Evolutionary conservation across 2,888 invertebrate species (phyloP).

Genomic region (Sylvicola cinctus): DNA sequence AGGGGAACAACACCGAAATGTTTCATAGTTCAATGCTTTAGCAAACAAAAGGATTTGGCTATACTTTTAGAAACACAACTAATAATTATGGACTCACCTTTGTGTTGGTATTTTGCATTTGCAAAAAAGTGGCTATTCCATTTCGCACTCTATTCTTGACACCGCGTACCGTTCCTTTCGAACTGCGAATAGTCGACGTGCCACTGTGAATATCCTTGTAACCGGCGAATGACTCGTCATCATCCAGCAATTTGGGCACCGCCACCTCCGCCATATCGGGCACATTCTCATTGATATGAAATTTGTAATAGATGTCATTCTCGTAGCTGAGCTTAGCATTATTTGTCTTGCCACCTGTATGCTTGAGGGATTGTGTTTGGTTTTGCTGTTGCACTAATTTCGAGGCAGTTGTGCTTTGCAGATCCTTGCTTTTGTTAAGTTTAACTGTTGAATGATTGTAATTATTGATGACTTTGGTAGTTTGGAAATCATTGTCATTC

Average conservation of each 20-base stretch:
- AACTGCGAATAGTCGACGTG: conserved; percentile 67
- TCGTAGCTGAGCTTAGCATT: conserved; percentile 37
- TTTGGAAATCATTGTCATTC: conserved; percentile 4
- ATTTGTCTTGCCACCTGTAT: conserved; percentile 26
- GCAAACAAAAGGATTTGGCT: neutral
- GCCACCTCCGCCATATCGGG: conserved; percentile 13
- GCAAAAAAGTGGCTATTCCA: conserved; percentile 86
- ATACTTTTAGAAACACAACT: neutral
- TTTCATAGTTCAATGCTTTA: no score
- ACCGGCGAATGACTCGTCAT: conserved; percentile 58
- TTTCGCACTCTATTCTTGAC: conserved; percentile 87
- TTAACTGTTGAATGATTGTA: conserved; percentile 7
- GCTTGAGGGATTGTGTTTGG: no score
- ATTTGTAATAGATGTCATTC: conserved; percentile 61
- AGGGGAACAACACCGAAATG: no score
- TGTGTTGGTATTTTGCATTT: conserved; percentile 48
- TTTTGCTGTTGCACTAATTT: no score
- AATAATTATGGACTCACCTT: conserved; percentile 40
- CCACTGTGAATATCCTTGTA: conserved; percentile 49
- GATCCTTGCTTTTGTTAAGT: conserved; percentile 14
- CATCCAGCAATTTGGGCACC: conserved; percentile 15
- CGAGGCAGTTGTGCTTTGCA: no score
- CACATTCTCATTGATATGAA: conserved; percentile 57
- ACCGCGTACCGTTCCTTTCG: conserved; percentile 81
- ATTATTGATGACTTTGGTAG: conserved; percentile 4